Evolutionary conservation across 92 coral and sea anemone species (phyloP), one percentile per base, ranked within the genome.

Genomic region (Actinernus sp.): DNA sequence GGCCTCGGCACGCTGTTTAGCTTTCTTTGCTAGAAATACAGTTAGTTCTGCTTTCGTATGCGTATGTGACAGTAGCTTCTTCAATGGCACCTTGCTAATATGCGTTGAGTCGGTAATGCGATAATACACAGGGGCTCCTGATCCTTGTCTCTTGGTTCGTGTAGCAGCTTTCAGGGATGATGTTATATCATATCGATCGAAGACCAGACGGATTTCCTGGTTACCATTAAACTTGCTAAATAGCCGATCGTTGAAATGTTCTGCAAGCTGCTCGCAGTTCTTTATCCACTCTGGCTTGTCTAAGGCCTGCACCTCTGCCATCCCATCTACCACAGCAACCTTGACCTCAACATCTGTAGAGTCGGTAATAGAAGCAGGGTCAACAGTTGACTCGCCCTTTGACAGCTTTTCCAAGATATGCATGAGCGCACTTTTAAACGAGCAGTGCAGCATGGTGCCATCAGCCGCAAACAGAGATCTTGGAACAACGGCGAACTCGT

Each of bases 281-380:
- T 24, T 9, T n/a, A 73, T 56, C 77, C 55, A 6, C 1, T n/a
- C 65, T 9, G 80, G 86, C 65, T 82, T 82, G 49, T 82, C 72
- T 3, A 82, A 41, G 12, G 83, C 41, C 37, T 75, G 74, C 0
- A 83, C 78, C 25, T 83, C 84, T 1, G 84, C 77, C 88, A 73
- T 81, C 30, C 60, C 82, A 58, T 73, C 82, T 22, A 82, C 41
- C 26, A 81, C 40, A 14, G 29, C 45, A 1, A 81, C 81, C 31
- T 25, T 48, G 56, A 51, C 16, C 6, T 8, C 44, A 0, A 1
- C 25, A n/a, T n/a, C n/a, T n/a, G n/a, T n/a, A n/a, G 7, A 21
- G 27, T 45, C 34, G 39, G 16, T 18, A 18, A 26, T 55, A n/a
- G 39, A 55, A 40, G 44, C 65, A 34, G 41, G 41, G 6, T 34